Evolutionary conservation across 2,797 vertebrate species (phyloP), one percentile per base, ranked within the genome.

Genomic region (Diglossa cyanea): DNA sequence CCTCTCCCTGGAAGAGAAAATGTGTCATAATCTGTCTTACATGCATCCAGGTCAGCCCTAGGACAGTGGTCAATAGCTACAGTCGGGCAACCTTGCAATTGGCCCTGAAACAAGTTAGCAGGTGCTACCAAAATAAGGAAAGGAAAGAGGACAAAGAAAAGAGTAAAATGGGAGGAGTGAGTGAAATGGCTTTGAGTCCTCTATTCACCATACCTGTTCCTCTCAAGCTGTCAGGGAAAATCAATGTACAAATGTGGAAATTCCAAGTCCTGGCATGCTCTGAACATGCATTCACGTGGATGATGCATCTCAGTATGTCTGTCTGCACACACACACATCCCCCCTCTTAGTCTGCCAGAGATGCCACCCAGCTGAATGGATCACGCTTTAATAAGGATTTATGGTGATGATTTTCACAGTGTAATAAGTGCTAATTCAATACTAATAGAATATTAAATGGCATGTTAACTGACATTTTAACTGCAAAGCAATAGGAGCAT

Each of bases 391-490:
- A 97, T 96, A 97, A 96, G 45, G 80, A 96, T 97, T 86, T 95
- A 93, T 94, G 73, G 91, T 91, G 97, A 97, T 95, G 89, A 90
- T 89, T 94, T 83, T 90, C 92, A 97, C 90, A 97, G 94, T 40
- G 74, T 96, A 96, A 96, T 83, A 97, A 93, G 91, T 81, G 74
- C 83, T 96, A 96, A 96, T 94, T 96, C 80, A 89, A 88, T 93
- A 95, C 73, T 91, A 97, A 96, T 80, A 96, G 83, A 95, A 94
- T 93, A 94, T 94, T 96, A 97, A 97, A 93, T 88, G 90, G 39
- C 88, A 95, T 42, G 78, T 95, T 97, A 95, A 83, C 65, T 94
- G 90, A 97, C 81, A 93, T 77, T 87, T 82, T 92, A 95, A 93
- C 77, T 87, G 80, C 84, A 70, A 92, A 81, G 68, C 90, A 95